Evolutionary conservation across 2,113 vertebrate species (phyloP), one percentile per base, ranked within the genome.

Genomic region (Cheirogaleus medius): DNA sequence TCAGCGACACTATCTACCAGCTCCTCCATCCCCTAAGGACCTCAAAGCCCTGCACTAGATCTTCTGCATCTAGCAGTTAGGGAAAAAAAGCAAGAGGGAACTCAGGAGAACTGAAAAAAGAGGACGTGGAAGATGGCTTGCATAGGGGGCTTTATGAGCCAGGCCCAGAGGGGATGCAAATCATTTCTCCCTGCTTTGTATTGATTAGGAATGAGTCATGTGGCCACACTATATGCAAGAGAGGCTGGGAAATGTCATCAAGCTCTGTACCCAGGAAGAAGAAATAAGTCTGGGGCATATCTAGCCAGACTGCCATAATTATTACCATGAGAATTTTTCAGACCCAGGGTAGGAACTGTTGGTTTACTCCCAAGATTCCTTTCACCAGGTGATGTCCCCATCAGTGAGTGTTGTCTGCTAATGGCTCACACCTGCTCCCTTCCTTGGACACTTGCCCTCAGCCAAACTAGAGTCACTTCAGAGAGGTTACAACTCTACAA

Each of bases 381-480:
- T 52, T 47, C 74, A 82, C 44, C n/a, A 49, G 66, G 60, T 82
- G 32, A 68, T 37, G 68, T 23, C 71, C 47, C 39, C 47, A 52
- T 77, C 71, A 34, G 58, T 87, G 52, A 93, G 66, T 47, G 27
- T 34, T 42, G 34, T 63, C 54, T 74, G 81, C 42, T 76, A 90
- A 92, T 52, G 80, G 32, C 69, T 93, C 88, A 80, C 27, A 80
- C 78, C 54, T 96, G 69, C 42, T 91, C 73, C 78, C 77, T 84
- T 90, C 87, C 74, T 94, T 56, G 39, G 29, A 52, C 39, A 86
- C 27, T 93, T 91, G n/a, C 27, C 44, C 71, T 93, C 81, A 92
- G n/a, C 39, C 64, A 97, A 92, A 69, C 63, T 80, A 37, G 60
- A 95, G 80, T 71, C 52, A n/a, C 49, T 93, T 95, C 68, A 39